Evolutionary conservation across 2,797 vertebrate species (phyloP).

Genomic region (Acanthurus tractus): DNA sequence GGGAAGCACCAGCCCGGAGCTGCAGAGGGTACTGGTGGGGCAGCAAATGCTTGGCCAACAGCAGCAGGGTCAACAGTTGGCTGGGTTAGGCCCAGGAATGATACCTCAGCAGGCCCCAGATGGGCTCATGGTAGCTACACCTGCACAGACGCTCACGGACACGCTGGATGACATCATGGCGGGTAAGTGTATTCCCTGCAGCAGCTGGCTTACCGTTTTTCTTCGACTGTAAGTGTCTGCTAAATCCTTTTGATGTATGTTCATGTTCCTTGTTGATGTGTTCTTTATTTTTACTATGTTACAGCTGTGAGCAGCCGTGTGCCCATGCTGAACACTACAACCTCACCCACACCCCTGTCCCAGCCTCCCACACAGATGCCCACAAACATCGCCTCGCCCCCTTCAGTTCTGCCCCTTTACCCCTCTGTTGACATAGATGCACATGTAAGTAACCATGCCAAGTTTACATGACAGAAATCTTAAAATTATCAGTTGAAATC

Average conservation of each 20-base stretch:
- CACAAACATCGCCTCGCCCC: constrained; percentile 87
- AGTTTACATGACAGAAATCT: background rate
- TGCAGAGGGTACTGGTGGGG: constrained; percentile 94
- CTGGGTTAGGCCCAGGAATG: constrained; percentile 88
- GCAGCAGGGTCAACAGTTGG: constrained; percentile 87
- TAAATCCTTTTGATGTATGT: background rate
- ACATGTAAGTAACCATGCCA: constrained; percentile 88
- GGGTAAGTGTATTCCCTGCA: constrained; percentile 81
- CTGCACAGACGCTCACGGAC: constrained; percentile 99
- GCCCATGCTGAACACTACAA: constrained; percentile 90
- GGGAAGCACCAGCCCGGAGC: constrained; percentile 92
- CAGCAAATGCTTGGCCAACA: constrained; percentile 92
- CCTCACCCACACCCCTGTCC: constrained; percentile 87
- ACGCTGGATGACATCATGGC: constrained; percentile 99
- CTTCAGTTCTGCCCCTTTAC: constrained; percentile 93
- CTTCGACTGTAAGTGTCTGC: background rate
- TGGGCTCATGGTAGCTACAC: constrained; percentile 99
- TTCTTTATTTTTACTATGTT: constrained; percentile 12
- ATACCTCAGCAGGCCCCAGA: constrained; percentile 96
- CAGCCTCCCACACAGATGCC: constrained; percentile 90
- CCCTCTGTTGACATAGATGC: constrained; percentile 98
- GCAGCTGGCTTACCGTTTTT: background rate
- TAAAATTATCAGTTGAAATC: background rate
- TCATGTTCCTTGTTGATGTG: background rate
- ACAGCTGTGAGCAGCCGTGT: constrained; percentile 96